A percentile compares a stretch with the other conserved stretches of the same genome.
Evolutionary conservation across 2,113 vertebrate genomes (phyloP).

Genomic region (Antechinus stuartii): DNA sequence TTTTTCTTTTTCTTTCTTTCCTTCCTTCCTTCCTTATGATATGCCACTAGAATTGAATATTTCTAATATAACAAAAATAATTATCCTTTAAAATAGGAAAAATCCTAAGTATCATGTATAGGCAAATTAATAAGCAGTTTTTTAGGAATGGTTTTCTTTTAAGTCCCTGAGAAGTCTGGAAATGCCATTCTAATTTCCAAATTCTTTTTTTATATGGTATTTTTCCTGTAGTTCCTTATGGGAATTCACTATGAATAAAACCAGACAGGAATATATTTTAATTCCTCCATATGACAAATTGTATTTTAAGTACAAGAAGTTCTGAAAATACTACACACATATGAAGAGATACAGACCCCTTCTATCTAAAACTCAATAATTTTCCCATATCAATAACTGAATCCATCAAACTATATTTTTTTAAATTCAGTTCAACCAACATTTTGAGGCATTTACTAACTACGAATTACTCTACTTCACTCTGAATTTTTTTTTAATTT

Average conservation of each 20-base stretch:
- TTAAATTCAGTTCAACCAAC: neutral
- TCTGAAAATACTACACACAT: neutral
- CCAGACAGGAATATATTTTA: neutral
- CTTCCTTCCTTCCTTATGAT: neutral
- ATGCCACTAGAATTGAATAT: neutral
- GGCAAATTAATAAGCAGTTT: neutral
- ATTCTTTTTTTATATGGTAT: accelerated
- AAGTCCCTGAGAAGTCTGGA: neutral
- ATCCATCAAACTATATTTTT: neutral
- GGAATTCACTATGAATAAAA: slow-evolving; percentile 29
- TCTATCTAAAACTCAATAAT: neutral
- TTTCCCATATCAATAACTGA: neutral
- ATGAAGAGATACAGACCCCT: neutral
- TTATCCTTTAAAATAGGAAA: neutral
- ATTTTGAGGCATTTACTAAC: neutral
- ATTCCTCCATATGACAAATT: neutral
- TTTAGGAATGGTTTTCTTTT: too few relatives aligned
- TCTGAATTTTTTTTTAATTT: neutral
- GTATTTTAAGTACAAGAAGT: neutral
- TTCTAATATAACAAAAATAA: neutral
- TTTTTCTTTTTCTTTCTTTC: neutral
- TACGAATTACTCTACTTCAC: neutral
- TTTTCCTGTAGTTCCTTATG: slow-evolving; percentile 30
- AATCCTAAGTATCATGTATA: neutral
- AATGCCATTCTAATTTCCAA: neutral